Conservation (phyloP, 2,113 vertebrate species). For the Apodemus sylvaticus region DNA sequence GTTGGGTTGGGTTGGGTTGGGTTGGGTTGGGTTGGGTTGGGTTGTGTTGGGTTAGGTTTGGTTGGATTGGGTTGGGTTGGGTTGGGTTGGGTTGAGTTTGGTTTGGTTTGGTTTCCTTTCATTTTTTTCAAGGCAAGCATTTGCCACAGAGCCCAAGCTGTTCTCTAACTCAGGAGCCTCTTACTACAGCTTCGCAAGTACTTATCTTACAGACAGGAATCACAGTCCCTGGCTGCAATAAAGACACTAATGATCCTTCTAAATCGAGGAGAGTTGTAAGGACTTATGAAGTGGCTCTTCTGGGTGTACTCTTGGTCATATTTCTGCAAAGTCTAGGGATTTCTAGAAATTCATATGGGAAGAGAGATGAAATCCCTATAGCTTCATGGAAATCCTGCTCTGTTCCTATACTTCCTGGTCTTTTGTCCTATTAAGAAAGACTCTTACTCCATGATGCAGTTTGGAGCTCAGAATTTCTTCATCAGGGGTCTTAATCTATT, state of each 20-base stretch:
- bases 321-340: background rate
- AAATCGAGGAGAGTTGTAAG: background rate
- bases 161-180: background rate
- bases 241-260: constrained; percentile 2
- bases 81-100: no score
- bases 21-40: no score
- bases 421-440: background rate
- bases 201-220: background rate
- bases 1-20: no score
- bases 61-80: no score
- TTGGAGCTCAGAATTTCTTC: background rate
- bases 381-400: background rate
- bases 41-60: no score
- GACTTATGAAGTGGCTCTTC: background rate
- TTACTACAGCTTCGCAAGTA: background rate
- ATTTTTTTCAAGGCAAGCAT: background rate
- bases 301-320: background rate
- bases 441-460: background rate
- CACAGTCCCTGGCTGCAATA: background rate
- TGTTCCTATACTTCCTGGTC: background rate
- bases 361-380: background rate
- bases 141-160: background rate
- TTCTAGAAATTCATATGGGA: background rate
- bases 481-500: background rate
- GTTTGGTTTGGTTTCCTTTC: background rate